Base-by-base conservation (phyloP, 2,888 invertebrate species). In the Ennomos erosarius region DNA sequence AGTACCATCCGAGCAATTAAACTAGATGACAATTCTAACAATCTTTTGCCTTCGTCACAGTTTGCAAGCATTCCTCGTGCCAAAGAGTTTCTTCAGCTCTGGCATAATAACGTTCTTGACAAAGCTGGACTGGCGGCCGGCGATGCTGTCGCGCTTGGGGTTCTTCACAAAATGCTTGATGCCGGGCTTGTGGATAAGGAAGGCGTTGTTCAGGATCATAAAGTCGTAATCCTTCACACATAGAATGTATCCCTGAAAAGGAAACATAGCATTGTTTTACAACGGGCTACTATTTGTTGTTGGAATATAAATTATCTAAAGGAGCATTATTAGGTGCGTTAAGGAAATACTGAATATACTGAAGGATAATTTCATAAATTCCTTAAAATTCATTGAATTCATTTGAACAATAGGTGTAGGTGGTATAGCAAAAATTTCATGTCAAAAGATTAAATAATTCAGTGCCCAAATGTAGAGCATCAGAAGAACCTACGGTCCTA, bases 161-260 rank as follows among this genome's bases (percentile, higher is more conserved):
- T 98, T 97, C 80, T 95, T 96, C 77, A 95, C 96, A 85, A 95
- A 95, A 51, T 95, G 93, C 83, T 98, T 98, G 72, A 98, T 98
- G 49, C 98, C 98, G 0, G 98, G 98, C 73, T 97, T 96, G 88
- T 98, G 98, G 50, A 96, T 97, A 59, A 98, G 93, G 87, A 98
- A 98, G n/a, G 97, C 98, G 87, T 98, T 98, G 90, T 98, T 97
- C 79, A 98, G 88, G 74, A 98, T 98, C 87, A 97, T 96, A 84
- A 98, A 98, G 81, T 98, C 97, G 87, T 98, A 98, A 86, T 98
- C 96, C 82, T 97, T 93, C 34, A 97, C 97, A 87, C 98, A 98
- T 65, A 98, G 94, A 55, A 97, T 95, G 87, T 97, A 98, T 69
- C 98, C 98, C 98, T 98, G 93, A 16, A 88, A 88, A 36, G 34